Conservation (phyloP, 2,113 vertebrate genomes). For the Coptodon bakossiorum region DNA sequence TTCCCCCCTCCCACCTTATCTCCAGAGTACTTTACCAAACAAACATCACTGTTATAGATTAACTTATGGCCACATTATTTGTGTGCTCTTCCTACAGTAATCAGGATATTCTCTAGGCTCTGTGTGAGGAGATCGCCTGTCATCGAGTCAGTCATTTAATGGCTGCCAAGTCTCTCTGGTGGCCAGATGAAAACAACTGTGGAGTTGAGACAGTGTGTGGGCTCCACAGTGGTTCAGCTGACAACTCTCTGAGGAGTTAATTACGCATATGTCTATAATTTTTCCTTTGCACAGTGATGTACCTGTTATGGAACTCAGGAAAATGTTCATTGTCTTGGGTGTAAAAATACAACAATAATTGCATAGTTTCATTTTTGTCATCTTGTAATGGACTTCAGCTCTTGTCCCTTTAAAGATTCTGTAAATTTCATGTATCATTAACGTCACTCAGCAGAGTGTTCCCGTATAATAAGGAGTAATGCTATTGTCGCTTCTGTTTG, state of each 20-base stretch:
- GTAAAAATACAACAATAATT: conserved; percentile 1
- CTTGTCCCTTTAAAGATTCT: neutral
- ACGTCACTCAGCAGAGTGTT: neutral
- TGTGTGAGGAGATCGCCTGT: neutral
- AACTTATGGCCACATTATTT: conserved; percentile 2
- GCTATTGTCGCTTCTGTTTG: neutral
- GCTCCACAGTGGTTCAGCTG: neutral
- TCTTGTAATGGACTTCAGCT: neutral
- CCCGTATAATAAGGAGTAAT: neutral
- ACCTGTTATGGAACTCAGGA: neutral
- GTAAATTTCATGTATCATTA: neutral
- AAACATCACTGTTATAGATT: neutral
- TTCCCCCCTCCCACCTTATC: neutral
- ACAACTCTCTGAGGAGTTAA: conserved; percentile 34
- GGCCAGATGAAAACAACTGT: neutral
- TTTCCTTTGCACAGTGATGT: neutral
- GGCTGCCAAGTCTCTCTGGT: conserved; percentile 5
- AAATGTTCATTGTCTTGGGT: neutral
- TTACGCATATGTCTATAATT: conserved; percentile 19
- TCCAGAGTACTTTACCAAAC: neutral
- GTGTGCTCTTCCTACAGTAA: neutral
- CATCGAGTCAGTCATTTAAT: neutral
- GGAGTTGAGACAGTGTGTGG: conserved; percentile 10
- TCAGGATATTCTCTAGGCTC: neutral
- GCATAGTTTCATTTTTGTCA: neutral